A percentile compares a stretch with the other conserved stretches of the same genome.
Conservation (phyloP, 2,888 invertebrate genomes). For the Tetrapedia diversipes region DNA sequence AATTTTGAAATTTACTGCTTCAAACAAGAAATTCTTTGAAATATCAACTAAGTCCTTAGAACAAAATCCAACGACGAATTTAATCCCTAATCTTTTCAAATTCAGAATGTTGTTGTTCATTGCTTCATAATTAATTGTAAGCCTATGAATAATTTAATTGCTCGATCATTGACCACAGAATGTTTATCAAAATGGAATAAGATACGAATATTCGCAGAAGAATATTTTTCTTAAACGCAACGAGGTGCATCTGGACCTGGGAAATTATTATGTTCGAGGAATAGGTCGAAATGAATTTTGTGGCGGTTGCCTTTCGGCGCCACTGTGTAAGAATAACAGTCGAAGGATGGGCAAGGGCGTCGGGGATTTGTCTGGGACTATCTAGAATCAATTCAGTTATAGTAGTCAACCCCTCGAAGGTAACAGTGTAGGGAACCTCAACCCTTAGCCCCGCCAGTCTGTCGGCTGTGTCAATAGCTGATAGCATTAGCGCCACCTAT, state of each 20-base stretch:
- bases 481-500: slow-evolving; percentile 73
- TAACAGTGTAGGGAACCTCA: slow-evolving; percentile 54
- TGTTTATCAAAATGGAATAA: too few relatives aligned
- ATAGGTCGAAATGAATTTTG: slow-evolving; percentile 41
- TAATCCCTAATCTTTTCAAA: too few relatives aligned
- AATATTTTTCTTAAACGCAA: slow-evolving; percentile 1
- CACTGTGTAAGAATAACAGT: slow-evolving; percentile 72
- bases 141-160: too few relatives aligned
- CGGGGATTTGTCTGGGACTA: slow-evolving; percentile 77
- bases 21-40: too few relatives aligned
- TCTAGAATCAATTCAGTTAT: slow-evolving; percentile 79
- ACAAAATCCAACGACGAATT: too few relatives aligned
- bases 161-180: too few relatives aligned
- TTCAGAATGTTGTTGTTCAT: too few relatives aligned
- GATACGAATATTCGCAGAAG: not conserved
- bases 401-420: slow-evolving; percentile 61
- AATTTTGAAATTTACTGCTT: too few relatives aligned
- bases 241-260: not conserved
- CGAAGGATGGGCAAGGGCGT: slow-evolving; percentile 59
- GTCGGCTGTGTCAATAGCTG: slow-evolving; percentile 79
- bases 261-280: slow-evolving; percentile 30
- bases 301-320: slow-evolving; percentile 43
- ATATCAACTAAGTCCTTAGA: too few relatives aligned
- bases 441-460: slow-evolving; percentile 64
- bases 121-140: too few relatives aligned